Evolutionary conservation across 2,888 invertebrate species (phyloP).

Genomic region (Callyntrura sp.): DNA sequence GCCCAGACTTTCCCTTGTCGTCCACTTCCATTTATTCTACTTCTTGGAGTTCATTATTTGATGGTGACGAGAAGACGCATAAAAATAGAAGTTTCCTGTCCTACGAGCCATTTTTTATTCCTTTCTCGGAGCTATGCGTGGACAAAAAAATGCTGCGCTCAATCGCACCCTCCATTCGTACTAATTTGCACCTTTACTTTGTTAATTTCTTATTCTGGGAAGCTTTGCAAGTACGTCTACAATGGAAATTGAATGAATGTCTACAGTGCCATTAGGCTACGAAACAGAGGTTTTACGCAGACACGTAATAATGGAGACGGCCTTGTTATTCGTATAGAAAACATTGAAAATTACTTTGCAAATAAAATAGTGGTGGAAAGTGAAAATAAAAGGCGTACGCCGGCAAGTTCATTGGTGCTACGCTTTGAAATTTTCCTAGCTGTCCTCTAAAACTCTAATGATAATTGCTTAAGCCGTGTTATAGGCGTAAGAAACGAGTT

Average conservation of each 20-base stretch:
- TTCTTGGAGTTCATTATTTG: neutral
- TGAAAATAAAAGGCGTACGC: neutral
- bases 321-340: neutral
- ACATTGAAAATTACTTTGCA: neutral
- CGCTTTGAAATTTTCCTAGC: neutral
- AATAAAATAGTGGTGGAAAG: neutral
- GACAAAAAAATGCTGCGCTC: conserved; percentile 15
- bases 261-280: neutral
- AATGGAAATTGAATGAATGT: neutral
- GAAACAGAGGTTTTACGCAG: neutral
- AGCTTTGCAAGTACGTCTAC: neutral
- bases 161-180: neutral
- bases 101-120: neutral
- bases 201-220: conserved; percentile 38
- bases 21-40: conserved; percentile 2
- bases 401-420: neutral
- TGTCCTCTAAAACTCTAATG: neutral
- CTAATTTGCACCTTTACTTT: conserved; percentile 9
- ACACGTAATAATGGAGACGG: neutral
- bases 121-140: neutral
- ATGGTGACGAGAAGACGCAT: neutral
- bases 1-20: neutral
- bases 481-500: neutral
- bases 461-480: neutral
- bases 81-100: neutral